Evolutionary conservation across 2,797 vertebrate genomes (phyloP), one percentile per base, ranked within the genome.

Genomic region (Neosilurus mollespiculum): DNA sequence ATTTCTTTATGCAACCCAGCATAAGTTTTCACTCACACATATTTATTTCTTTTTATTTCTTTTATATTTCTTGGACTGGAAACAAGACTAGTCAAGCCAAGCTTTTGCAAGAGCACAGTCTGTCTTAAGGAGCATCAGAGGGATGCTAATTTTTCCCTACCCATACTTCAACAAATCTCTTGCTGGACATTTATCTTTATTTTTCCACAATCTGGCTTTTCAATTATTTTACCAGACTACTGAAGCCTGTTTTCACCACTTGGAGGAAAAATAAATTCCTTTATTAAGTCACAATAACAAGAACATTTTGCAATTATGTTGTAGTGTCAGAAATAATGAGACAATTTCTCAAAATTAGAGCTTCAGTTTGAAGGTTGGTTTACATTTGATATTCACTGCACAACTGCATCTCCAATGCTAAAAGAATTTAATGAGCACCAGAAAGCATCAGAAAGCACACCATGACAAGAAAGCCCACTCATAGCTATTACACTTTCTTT

Each of bases 1-100:
- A 76, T 76, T 81, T 79, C 66, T 83, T 83, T 69, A 69, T 81
- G 82, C 26, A 72, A 79, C 20, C 64, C 26, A 69, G 20, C 72
- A 76, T 83, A 76, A 69, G 81, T 67, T 78, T 84, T 71, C 30
- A 49, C 69, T 80, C 51, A 24, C 20, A 73, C 83, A 73, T 66
- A 65, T 58, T 62, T 84, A 56, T 73, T 73, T 64, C 11, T 80
- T 80, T 80, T 34, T 30, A 65, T 72, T 84, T 72, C 59, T 62
- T 78, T 70, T 62, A 64, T 56, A 30, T 72, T 22, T 37, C 58
- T 26, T 64, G 58, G 65, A 84, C 10, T 9, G 9, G 7, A 72
- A 80, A 79, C 51, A 80, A 62, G 15, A 30, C 43, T 51, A 53
- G 61, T 10, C 59, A 78, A 53, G 76, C 59, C 61, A 65, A 79